A percentile compares a stretch with the other conserved stretches of the same genome.
Conservation (phyloP, 2,888 invertebrate species). For the Nephrotoma flavescens region DNA sequence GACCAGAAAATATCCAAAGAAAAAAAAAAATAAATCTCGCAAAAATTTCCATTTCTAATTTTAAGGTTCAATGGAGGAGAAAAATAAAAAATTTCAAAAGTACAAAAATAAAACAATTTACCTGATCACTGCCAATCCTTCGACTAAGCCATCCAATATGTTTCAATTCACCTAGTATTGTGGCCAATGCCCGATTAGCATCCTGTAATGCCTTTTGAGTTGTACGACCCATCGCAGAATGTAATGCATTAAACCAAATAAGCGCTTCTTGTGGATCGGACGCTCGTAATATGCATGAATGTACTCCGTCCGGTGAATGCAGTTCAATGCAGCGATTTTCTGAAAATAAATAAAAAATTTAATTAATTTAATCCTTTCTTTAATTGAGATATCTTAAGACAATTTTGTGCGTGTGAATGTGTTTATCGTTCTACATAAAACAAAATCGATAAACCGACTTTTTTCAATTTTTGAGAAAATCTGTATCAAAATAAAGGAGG, state of each 20-base stretch:
- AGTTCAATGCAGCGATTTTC: slow-evolving; percentile 76
- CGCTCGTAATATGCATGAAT: slow-evolving; percentile 74
- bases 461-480: background rate
- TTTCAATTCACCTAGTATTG: slow-evolving; percentile 61
- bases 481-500: no score
- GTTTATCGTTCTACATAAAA: background rate
- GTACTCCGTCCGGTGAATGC: slow-evolving; percentile 82
- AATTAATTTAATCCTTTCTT: background rate
- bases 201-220: slow-evolving; percentile 70
- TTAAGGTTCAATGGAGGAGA: background rate
- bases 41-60: background rate
- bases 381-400: background rate
- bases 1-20: background rate
- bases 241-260: slow-evolving; percentile 86
- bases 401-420: background rate
- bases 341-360: slow-evolving; percentile 32
- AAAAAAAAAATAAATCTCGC: background rate
- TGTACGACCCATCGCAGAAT: slow-evolving; percentile 72
- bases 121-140: slow-evolving; percentile 40
- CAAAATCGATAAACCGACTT: background rate
- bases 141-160: slow-evolving; percentile 91
- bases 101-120: slow-evolving; percentile 15
- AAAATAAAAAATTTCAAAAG: background rate
- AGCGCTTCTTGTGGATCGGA: slow-evolving; percentile 58
- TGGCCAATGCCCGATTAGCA: slow-evolving; percentile 58